Conservation (phyloP, 2,888 invertebrate genomes). For the Drosophila birchii region DNA sequence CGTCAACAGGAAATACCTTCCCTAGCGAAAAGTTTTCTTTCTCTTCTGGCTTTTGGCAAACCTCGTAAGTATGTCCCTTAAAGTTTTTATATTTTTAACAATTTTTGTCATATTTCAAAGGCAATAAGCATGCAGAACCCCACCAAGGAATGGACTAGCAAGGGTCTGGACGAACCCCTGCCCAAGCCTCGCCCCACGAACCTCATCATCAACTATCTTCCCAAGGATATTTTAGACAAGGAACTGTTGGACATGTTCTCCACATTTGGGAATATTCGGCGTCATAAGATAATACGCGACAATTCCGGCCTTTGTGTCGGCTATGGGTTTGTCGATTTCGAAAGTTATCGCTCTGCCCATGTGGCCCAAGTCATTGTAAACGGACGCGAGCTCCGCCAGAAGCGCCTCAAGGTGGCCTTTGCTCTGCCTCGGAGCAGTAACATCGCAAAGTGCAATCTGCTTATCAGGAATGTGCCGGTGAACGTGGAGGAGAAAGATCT, state of each 20-base stretch:
- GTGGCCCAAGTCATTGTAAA: not conserved
- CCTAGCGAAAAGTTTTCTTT: not conserved
- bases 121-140: not conserved
- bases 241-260: not conserved
- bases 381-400: not conserved
- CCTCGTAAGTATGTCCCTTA: not conserved
- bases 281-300: not conserved
- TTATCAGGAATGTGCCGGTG: not conserved
- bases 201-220: conserved; percentile 3
- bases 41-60: not conserved
- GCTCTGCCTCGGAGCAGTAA: not conserved
- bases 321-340: not conserved
- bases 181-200: not conserved
- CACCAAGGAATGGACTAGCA: no score
- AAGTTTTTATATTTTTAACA: not conserved
- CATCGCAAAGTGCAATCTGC: not conserved
- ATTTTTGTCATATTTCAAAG: not conserved
- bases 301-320: not conserved
- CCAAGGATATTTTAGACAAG: not conserved
- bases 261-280: not conserved
- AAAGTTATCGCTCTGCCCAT: not conserved
- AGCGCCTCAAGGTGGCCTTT: not conserved
- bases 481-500: not conserved
- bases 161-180: not conserved
- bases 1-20: not conserved